Conservation (phyloP, 2,888 invertebrate genomes). For the Loripinus fragilis region DNA sequence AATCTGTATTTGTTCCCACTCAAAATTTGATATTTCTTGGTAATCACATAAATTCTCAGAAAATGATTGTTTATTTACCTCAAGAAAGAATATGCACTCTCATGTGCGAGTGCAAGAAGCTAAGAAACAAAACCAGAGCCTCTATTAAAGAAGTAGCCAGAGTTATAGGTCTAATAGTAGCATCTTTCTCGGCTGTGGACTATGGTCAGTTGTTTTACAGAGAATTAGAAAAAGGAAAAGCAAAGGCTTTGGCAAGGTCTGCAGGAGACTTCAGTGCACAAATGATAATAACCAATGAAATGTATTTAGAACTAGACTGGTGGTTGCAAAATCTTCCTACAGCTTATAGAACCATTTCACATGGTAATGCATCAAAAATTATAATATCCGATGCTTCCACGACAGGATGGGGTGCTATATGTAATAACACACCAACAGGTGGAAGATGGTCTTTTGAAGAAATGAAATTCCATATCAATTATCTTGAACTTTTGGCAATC, state of each 20-base stretch:
- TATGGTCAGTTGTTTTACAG: conserved; percentile 34
- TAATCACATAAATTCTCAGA: conserved; percentile 38
- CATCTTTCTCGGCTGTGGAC: conserved; percentile 34
- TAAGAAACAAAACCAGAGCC: neutral
- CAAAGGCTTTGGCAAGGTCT: neutral
- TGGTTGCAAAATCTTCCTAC: conserved; percentile 37
- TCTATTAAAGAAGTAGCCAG: conserved; percentile 34
- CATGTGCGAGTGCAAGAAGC: neutral
- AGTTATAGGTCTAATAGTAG: conserved; percentile 34
- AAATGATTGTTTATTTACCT: conserved; percentile 45
- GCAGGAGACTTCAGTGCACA: conserved; percentile 35
- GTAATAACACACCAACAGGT: conserved; percentile 20
- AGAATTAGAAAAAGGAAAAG: conserved; percentile 29
- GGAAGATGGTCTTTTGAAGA: conserved; percentile 32
- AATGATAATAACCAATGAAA: conserved; percentile 12
- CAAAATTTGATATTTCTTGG: conserved; percentile 40
- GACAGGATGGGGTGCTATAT: conserved; percentile 41
- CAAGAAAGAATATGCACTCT: conserved; percentile 20
- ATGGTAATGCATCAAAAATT: conserved; percentile 9
- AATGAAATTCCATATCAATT: conserved; percentile 32
- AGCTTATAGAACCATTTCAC: conserved; percentile 18
- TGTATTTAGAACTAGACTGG: conserved; percentile 28
- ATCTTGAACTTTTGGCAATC: conserved; percentile 30
- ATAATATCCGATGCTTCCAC: conserved; percentile 29
- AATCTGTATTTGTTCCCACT: conserved; percentile 40